phyloP scores from a whole-genome alignment of 1,140 invertebrate species.

The Holotrichia oblita region DNA sequence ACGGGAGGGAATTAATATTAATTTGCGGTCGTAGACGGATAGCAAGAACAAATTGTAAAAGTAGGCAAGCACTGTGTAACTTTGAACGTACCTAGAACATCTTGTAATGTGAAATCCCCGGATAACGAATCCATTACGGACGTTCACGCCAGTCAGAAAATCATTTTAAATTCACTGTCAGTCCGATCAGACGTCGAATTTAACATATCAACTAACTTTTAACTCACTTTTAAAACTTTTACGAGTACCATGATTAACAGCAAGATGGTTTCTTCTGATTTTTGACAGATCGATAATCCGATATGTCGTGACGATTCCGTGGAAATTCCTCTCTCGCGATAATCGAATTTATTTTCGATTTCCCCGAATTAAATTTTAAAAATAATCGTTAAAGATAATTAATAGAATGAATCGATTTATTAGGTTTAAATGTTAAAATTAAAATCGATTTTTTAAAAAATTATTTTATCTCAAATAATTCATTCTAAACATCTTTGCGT shows the following conservation, averaged over 20 bases:
- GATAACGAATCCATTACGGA: slow-evolving; percentile 12
- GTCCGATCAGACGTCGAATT: background rate
- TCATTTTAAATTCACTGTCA: slow-evolving; percentile 15
- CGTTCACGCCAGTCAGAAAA: background rate
- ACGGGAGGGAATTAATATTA: slow-evolving; percentile 3
- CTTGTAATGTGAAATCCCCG: background rate
- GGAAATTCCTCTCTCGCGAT: no score
- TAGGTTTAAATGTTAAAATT: no score
- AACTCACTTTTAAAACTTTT: slow-evolving; percentile 34
- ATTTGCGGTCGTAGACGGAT: background rate
- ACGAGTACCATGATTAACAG: background rate
- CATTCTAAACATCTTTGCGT: background rate
- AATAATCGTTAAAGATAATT: no score
- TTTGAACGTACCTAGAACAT: slow-evolving; percentile 3
- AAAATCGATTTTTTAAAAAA: no score
- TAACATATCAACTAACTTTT: slow-evolving; percentile 27
- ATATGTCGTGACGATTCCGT: background rate
- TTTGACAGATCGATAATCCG: slow-evolving; percentile 22
- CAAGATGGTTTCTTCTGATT: slow-evolving; percentile 28
- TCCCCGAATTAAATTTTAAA: no score
- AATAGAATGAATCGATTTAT: no score
- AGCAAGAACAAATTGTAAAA: slow-evolving; percentile 27
- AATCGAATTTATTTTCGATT: no score
- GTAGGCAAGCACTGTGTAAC: background rate
- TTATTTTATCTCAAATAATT: background rate